Evolutionary conservation across 2,797 vertebrate genomes (phyloP), one percentile per base, ranked within the genome.

Genomic region (Enteromius viviparus): DNA sequence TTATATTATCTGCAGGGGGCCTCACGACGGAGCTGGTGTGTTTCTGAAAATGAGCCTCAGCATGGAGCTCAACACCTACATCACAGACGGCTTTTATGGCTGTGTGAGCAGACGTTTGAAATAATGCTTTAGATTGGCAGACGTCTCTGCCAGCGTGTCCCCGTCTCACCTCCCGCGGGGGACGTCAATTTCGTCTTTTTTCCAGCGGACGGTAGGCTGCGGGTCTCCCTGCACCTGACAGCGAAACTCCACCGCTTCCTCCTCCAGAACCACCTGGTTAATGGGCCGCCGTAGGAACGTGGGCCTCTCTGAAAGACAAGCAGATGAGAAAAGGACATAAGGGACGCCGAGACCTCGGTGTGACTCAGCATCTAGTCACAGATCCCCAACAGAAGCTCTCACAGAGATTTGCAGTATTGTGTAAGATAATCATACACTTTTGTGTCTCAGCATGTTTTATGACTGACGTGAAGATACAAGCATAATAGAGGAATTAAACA

Each of bases 161-260:
- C 68, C 8, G 1, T 77, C 94, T 91, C 90, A 99, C 98, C 98
- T 97, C 92, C 97, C 98, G 80, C 98, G 96, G 0, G 96, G 96
- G 69, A 98, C 91, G 78, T 99, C 98, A 1, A 93, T 85, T 58
- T 99, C 98, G n/a, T 99, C 98, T 88, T 99, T 99, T 90, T 94
- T 97, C 98, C 98, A 99, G 60, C 97, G 96, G 14, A 99, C 96
- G 0, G 96, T 97, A 65, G 97, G 98, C 87, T 93, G 97, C 55
- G 97, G 98, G 91, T 99, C 98, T 66, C 98, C 98, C 88, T 98
- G 97, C 82, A 98, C 97, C 90, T 99, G 97, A 92, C 98, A 99
- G 62, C 97, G 96, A 87, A 99, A 99, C 92, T 99, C 98, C 87
- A 98, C 96, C 0, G 90, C 91, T 89, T 99, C 98, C 80, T 99